Conservation (phyloP, 2,113 vertebrate species). For the Lagopus muta region DNA sequence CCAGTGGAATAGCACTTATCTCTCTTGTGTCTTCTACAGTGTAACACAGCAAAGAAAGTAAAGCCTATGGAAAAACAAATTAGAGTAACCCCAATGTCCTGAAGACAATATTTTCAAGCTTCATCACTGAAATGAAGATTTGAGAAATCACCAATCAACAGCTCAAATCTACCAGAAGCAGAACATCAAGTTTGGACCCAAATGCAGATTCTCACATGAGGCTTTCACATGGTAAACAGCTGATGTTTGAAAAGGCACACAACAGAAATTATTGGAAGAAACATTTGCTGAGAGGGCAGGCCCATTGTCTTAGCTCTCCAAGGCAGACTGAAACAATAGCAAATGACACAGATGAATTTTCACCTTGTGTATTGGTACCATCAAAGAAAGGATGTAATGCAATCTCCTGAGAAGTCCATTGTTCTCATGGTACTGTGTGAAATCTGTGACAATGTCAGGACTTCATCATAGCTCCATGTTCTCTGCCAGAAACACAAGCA, state of each 20-base stretch:
- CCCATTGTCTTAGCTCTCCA: neutral
- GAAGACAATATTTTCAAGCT: neutral
- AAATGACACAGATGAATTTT: neutral
- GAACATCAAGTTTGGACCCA: neutral
- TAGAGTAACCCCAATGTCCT: neutral
- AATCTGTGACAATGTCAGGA: neutral
- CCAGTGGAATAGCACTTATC: neutral
- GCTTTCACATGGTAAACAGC: neutral
- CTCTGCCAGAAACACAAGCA: neutral
- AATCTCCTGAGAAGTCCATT: neutral
- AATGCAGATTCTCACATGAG: neutral
- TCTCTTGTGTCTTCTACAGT: neutral
- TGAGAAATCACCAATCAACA: conserved; percentile 26
- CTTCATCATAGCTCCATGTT: fast-evolving
- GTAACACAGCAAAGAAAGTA: neutral
- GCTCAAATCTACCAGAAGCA: conserved; percentile 10
- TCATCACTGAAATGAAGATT: neutral
- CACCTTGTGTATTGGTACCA: neutral
- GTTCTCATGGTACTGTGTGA: neutral
- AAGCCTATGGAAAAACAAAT: neutral
- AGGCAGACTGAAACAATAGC: neutral
- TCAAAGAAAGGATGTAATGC: neutral
- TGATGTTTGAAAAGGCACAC: neutral
- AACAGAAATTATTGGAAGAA: neutral
- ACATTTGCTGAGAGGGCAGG: neutral